These are phyloP conservation scores for Cremastinae sp. DNA, from an alignment of 2,888 invertebrate genomes.

Conservation along the genomic window DNA sequence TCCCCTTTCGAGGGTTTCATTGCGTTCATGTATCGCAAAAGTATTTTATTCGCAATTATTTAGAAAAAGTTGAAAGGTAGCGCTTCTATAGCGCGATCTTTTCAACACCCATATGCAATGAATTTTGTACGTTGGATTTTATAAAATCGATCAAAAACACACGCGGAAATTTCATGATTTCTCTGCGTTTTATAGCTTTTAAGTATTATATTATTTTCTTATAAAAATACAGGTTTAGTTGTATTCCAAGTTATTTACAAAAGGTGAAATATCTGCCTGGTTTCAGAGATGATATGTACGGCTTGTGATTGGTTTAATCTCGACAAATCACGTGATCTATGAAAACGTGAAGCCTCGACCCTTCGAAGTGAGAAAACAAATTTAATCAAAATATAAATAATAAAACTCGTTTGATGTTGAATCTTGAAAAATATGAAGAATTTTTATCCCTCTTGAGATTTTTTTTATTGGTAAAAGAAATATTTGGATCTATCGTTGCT, in stretches of 20 bases:
- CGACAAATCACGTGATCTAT: conserved; percentile 52
- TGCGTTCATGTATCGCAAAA: too few relatives aligned
- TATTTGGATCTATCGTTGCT: conserved; percentile 44
- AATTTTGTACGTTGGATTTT: too few relatives aligned
- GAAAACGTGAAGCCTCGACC: conserved; percentile 49
- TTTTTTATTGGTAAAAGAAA: not conserved
- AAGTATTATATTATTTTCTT: not conserved
- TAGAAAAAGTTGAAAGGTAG: too few relatives aligned
- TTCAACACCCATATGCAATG: too few relatives aligned
- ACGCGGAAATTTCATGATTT: not conserved
- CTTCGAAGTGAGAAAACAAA: not conserved
- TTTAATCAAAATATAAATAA: not conserved
- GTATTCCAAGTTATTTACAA: conserved; percentile 31
- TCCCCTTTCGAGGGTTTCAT: too few relatives aligned
- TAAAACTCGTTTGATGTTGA: not conserved
- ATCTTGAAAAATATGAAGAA: not conserved
- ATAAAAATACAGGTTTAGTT: not conserved
- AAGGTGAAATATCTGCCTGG: not conserved
- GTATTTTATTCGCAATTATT: too few relatives aligned
- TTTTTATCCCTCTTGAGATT: not conserved
- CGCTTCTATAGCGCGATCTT: too few relatives aligned
- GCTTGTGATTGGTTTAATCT: conserved; percentile 46
- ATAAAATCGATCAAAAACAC: too few relatives aligned
- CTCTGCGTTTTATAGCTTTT: not conserved
- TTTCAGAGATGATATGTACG: conserved; percentile 35